Conservation (phyloP, 2,888 invertebrate species). For the Laspeyria flexula region DNA sequence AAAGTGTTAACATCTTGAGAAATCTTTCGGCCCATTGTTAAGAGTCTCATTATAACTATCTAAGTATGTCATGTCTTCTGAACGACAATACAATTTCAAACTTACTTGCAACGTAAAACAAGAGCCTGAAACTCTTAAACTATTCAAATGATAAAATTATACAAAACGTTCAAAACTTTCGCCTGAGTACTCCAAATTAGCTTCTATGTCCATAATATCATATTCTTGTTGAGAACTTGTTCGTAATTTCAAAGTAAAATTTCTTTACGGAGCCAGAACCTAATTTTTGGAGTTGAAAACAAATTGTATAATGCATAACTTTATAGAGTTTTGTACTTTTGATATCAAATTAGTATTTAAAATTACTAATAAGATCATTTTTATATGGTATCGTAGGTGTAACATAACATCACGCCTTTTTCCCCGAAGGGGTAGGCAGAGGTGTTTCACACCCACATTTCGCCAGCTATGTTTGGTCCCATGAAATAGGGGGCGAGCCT, state of each 20-base stretch:
- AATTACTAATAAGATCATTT: no score
- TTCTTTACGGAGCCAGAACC: constrained; percentile 15
- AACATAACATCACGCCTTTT: no score
- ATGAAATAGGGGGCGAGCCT: no score
- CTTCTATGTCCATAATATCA: constrained; percentile 22
- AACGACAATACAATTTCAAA: constrained; percentile 4
- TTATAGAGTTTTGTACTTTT: not conserved
- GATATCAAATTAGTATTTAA: not conserved
- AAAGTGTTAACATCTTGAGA: constrained; percentile 59
- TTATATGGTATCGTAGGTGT: no score
- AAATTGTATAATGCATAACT: not conserved
- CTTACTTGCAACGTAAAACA: not conserved
- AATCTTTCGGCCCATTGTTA: constrained; percentile 49
- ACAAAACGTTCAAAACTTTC: constrained; percentile 21
- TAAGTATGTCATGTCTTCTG: constrained; percentile 12
- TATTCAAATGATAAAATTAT: constrained; percentile 27
- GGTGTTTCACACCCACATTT: no score
- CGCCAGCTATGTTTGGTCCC: no score
- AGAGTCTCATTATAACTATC: constrained; percentile 37
- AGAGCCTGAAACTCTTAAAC: not conserved
- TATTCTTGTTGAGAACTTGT: constrained; percentile 26
- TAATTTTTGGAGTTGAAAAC: constrained; percentile 14
- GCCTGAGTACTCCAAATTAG: constrained; percentile 24
- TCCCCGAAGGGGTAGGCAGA: no score
- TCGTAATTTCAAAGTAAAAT: constrained; percentile 14